Base-by-base conservation (phyloP, 2,113 vertebrate genomes). In the Rhineura floridana region DNA sequence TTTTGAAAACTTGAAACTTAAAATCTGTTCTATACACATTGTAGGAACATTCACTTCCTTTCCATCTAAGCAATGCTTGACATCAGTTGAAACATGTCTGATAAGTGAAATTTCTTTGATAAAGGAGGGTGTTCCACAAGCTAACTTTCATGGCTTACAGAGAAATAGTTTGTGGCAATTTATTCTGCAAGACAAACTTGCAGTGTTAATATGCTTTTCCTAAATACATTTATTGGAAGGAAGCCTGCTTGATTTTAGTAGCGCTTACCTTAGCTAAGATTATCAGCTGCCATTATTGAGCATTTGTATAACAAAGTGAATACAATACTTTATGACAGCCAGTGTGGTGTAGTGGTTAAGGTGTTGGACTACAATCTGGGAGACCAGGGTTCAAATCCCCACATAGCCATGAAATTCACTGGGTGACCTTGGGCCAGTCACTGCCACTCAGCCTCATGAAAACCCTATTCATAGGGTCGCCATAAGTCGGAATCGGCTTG, bases 21-120 rank as follows among this genome's bases (percentile, higher is more conserved):
- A 93, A 92, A 86, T 87, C 90, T 75, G 33, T 81, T 1, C 19
- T 0, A 7, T 0, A 63, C 84, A 89, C 91, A 84, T 91, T 88
- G 72, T 84, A 90, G 83, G 76, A 79, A 67, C 84, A 77, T 91
- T 93, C 30, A 19, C 87, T 93, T 94, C 91, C 91, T 94, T 84
- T 21, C 9, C 88, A 88, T 89, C 90, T 87, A 88, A 89, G 82
- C 67, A 23, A 52, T 87, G 83, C 63, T 90, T 75, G 87, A 89
- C 93, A 89, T 91, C 84, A 93, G 90, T 84, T 89, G 87, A 63
- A 92, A 84, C 28, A 3, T 13, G 52, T 76, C 86, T 86, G 90
- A 81, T 85, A 88, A 92, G 87, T 87, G 85, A 84, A 89, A 95
- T 92, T 87, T 30, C 0, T 81, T 90, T 89, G 85, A 25, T 17